Conservation (phyloP, 2,888 invertebrate genomes). For the Cephonodes hylas region DNA sequence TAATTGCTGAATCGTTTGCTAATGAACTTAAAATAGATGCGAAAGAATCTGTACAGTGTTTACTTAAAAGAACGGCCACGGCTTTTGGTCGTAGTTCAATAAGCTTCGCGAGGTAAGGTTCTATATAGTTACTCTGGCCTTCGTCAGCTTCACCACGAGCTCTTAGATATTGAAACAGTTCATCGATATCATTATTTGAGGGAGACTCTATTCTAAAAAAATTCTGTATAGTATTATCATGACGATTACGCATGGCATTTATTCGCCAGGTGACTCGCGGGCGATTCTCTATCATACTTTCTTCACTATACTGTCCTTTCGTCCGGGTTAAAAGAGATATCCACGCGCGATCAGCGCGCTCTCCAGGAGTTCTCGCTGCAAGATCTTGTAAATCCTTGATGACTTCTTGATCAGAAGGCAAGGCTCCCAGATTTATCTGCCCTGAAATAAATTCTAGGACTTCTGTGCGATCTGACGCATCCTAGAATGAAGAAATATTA, state of each 20-base stretch:
- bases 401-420: conserved; percentile 63
- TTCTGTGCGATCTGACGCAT: conserved; percentile 56
- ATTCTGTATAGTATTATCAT: conserved; percentile 43
- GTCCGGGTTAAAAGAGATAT: conserved; percentile 43
- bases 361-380: conserved; percentile 44
- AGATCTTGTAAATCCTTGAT: conserved; percentile 46
- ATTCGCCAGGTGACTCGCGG: conserved; percentile 60
- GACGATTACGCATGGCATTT: conserved; percentile 41
- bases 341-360: conserved; percentile 66
- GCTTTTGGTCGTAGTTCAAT: conserved; percentile 54
- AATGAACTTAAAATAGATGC: background rate
- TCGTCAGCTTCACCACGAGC: conserved; percentile 38
- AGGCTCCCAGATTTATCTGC: conserved; percentile 57
- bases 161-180: conserved; percentile 61
- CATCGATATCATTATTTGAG: conserved; percentile 55
- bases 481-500: conserved; percentile 42
- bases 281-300: conserved; percentile 32
- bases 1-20: conserved; percentile 32
- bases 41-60: conserved; percentile 39
- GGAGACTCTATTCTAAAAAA: conserved; percentile 57
- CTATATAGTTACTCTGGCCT: conserved; percentile 30
- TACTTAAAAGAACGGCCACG: conserved; percentile 53
- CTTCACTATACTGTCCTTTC: conserved; percentile 34
- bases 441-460: conserved; percentile 66
- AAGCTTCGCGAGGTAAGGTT: conserved; percentile 42